phyloP scores from a whole-genome alignment of 2,888 invertebrate genomes.

The Pheosia tremula region DNA sequence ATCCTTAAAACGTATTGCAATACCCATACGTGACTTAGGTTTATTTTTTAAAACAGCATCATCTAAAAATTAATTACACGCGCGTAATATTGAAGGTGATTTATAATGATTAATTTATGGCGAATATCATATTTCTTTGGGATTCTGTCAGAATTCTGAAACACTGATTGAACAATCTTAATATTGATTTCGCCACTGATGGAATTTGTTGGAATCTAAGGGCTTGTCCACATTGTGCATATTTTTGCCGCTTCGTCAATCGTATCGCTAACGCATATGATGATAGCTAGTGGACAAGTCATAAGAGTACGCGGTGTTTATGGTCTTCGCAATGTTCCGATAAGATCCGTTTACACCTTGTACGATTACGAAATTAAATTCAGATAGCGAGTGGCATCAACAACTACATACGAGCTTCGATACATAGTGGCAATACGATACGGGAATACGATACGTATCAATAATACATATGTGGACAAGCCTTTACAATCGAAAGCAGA shows the following conservation, averaged over 20 bases:
- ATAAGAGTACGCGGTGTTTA: too few species aligned
- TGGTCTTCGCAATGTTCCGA: too few species aligned
- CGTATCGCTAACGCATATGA: background rate
- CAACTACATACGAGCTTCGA: background rate
- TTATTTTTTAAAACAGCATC: conserved; percentile 14
- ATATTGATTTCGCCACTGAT: conserved; percentile 18
- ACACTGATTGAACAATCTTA: conserved; percentile 29
- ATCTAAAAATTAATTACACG: conserved; percentile 24
- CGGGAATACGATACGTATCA: background rate
- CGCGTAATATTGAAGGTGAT: conserved; percentile 20
- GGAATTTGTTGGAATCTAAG: conserved; percentile 19
- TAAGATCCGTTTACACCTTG: too few species aligned
- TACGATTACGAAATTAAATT: too few species aligned
- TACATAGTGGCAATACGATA: background rate
- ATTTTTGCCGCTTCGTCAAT: background rate
- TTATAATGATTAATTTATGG: conserved; percentile 33
- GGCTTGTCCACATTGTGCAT: conserved; percentile 6
- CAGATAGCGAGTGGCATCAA: too few species aligned
- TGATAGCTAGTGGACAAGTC: background rate
- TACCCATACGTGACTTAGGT: conserved; percentile 26
- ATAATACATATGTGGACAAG: background rate
- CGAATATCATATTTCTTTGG: conserved; percentile 31
- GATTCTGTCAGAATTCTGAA: conserved; percentile 19
- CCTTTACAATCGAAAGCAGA: conserved; percentile 22
- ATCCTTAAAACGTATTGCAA: conserved; percentile 20